These are phyloP conservation scores for Ceratina australensis DNA, from an alignment of 1,140 invertebrate genomes.

Conservation along the genomic window DNA sequence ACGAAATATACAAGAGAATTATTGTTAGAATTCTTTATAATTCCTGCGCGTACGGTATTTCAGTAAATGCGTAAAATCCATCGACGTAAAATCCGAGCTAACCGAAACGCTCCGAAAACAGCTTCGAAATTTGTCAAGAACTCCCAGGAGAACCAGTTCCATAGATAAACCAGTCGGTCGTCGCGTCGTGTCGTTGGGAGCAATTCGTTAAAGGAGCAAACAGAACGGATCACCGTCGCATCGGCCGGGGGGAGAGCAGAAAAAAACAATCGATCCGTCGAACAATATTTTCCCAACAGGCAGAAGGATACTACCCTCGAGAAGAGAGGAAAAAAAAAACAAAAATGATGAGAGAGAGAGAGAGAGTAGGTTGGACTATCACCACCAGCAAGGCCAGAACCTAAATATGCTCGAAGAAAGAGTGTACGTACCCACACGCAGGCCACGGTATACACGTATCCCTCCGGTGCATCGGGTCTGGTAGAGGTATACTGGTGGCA, in stretches of 20 bases:
- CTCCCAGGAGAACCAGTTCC: neutral
- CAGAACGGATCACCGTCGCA: neutral
- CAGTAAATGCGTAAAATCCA: no score
- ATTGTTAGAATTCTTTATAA: no score
- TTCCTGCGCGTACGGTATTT: no score
- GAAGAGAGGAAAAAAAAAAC: neutral
- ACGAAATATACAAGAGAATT: no score
- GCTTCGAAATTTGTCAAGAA: slow-evolving; percentile 5
- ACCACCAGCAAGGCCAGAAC: slow-evolving; percentile 19
- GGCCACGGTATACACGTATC: no score
- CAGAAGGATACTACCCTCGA: slow-evolving; percentile 13
- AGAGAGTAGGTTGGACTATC: neutral
- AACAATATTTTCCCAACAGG: slow-evolving; percentile 11
- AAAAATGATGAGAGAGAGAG: no score
- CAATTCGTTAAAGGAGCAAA: slow-evolving; percentile 7
- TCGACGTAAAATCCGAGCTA: neutral
- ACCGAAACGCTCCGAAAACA: neutral
- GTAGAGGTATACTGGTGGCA: slow-evolving; percentile 23
- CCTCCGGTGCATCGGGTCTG: slow-evolving; percentile 47
- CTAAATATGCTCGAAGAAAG: slow-evolving; percentile 36
- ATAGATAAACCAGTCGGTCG: neutral
- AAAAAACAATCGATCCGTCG: slow-evolving; percentile 1
- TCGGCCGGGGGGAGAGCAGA: no score
- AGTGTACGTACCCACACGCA: slow-evolving; percentile 36
- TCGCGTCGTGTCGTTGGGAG: neutral